phyloP scores from a whole-genome alignment of 1,140 invertebrate genomes.

The Drosophila tsacasi region DNA sequence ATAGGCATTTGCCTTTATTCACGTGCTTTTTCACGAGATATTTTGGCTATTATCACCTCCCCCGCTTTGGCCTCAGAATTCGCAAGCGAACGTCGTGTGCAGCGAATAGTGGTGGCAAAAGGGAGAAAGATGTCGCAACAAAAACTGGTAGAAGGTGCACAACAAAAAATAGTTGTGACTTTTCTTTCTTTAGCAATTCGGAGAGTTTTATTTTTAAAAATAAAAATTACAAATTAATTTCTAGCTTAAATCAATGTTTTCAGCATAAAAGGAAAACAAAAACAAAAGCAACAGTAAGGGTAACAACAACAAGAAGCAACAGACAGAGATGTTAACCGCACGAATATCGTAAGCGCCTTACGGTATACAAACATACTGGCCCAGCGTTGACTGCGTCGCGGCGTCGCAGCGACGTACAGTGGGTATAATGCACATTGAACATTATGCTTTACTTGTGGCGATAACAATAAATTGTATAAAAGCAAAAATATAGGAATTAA shows the following conservation, averaged over 20 bases:
- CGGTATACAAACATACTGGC: neutral
- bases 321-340: conserved; percentile 5
- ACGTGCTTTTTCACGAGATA: conserved; percentile 14
- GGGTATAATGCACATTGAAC: neutral
- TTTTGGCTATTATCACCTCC: conserved; percentile 13
- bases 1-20: conserved; percentile 14
- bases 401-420: neutral
- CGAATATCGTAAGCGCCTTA: conserved; percentile 13
- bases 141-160: neutral
- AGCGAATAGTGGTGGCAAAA: neutral
- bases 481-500: neutral
- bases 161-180: neutral
- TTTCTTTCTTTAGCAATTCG: neutral
- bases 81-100: conserved; percentile 6
- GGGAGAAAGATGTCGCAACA: conserved; percentile 1
- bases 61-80: neutral
- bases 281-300: neutral
- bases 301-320: conserved; percentile 11
- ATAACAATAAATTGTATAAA: neutral
- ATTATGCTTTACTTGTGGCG: neutral
- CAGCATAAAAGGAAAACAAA: neutral
- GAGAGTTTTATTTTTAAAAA: neutral
- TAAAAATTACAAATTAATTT: neutral
- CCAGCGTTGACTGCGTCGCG: neutral
- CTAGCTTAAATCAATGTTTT: neutral